Percentiles rank a stretch among this genome's conserved stretches.
Evolutionary conservation across 2,113 vertebrate genomes (phyloP).

Genomic region (Chaenogobius annularis): DNA sequence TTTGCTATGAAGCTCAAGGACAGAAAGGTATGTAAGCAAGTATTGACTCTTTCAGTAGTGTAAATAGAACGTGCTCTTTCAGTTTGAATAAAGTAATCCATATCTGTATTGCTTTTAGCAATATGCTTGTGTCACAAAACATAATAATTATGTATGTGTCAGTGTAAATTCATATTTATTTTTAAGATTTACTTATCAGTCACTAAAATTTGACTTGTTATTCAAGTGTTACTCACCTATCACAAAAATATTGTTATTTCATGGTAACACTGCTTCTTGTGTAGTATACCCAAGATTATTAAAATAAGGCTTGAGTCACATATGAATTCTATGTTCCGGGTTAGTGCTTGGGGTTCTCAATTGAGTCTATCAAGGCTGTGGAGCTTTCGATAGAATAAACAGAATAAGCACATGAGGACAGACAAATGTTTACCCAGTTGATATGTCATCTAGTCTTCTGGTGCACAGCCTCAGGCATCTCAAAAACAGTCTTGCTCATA

Average conservation of each 20-base stretch:
- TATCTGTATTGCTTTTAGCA: neutral
- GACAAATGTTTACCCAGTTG: conserved; percentile 10
- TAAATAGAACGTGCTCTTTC: neutral
- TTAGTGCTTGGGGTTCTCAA: no score
- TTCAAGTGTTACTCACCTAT: neutral
- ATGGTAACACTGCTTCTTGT: neutral
- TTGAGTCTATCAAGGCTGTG: no score
- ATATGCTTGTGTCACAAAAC: neutral
- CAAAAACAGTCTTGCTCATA: conserved; percentile 27
- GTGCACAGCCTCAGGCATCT: conserved; percentile 29
- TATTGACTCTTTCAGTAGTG: neutral
- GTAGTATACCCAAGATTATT: neutral
- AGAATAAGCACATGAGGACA: neutral
- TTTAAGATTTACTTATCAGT: no score
- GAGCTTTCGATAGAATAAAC: neutral
- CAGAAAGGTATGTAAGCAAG: conserved; percentile 80
- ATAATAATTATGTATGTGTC: neutral
- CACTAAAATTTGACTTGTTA: neutral
- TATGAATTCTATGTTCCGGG: neutral
- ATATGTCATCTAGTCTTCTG: conserved; percentile 40
- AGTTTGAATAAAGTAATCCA: neutral
- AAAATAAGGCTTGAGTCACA: neutral
- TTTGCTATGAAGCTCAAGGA: conserved; percentile 98
- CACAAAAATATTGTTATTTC: neutral
- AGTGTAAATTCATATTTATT: no score